A percentile compares a stretch with the other conserved stretches of the same genome.
Conservation (phyloP, 2,888 invertebrate species). For the Lithophane leautieri region DNA sequence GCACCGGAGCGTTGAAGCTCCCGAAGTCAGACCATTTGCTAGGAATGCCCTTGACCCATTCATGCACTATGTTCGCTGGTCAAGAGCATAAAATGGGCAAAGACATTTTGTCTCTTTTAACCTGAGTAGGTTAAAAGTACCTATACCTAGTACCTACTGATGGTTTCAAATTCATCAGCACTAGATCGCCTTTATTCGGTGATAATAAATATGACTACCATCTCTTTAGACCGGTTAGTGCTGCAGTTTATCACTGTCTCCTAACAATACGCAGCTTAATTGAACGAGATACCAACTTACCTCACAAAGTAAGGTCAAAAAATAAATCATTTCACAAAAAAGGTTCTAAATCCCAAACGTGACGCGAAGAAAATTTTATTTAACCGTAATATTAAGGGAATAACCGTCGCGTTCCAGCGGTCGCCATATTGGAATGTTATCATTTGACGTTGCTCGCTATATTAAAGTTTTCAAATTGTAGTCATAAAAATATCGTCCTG, state of each 20-base stretch:
- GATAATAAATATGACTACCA: slow-evolving; percentile 12
- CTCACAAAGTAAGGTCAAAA: slow-evolving; percentile 55
- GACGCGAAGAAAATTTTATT: slow-evolving; percentile 59
- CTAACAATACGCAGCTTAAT: slow-evolving; percentile 58
- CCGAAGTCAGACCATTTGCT: not conserved
- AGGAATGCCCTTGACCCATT: not conserved
- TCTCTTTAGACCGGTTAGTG: slow-evolving; percentile 18
- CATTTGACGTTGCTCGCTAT: slow-evolving; percentile 50
- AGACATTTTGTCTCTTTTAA: not conserved
- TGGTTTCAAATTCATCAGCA: slow-evolving; percentile 19
- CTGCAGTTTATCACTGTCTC: slow-evolving; percentile 53
- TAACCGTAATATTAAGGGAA: slow-evolving; percentile 61
- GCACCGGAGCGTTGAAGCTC: not conserved
- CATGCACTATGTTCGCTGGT: not conserved
- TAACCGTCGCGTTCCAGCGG: slow-evolving; percentile 34
- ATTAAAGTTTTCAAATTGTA: slow-evolving; percentile 52
- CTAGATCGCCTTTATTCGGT: slow-evolving; percentile 14
- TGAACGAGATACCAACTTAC: slow-evolving; percentile 60
- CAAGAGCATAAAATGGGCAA: not conserved
- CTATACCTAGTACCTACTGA: too few relatives aligned
- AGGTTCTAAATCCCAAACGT: slow-evolving; percentile 55
- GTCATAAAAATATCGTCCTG: slow-evolving; percentile 25
- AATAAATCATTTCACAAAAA: slow-evolving; percentile 53
- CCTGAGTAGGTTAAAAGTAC: too few relatives aligned
- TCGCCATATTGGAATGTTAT: slow-evolving; percentile 61